A percentile compares a stretch with the other conserved stretches of the same genome.
Evolutionary conservation across 2,888 invertebrate species (phyloP).

Genomic region (Morpho deidamia): DNA sequence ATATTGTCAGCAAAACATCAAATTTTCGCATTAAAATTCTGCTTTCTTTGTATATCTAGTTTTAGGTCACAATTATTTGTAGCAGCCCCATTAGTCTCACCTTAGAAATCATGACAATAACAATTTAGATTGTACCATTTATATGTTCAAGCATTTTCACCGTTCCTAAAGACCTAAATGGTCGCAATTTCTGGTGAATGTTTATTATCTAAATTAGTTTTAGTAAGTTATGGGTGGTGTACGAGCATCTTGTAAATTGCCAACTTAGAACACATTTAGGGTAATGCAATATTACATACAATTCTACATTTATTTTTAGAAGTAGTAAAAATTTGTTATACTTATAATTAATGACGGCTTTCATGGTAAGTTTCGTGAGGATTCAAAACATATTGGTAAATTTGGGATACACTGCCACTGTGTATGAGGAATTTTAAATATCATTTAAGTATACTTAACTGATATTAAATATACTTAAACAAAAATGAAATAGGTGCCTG

Average conservation of each 20-base stretch:
- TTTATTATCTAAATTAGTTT: constrained; percentile 18
- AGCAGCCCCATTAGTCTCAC: not conserved
- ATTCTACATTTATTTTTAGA: too few species aligned
- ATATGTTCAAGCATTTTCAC: constrained; percentile 7
- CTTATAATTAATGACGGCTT: too few species aligned
- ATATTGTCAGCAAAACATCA: too few species aligned
- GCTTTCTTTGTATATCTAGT: not conserved
- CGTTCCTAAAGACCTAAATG: constrained; percentile 31
- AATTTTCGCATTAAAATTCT: not conserved
- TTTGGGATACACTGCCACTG: too few species aligned
- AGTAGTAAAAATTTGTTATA: too few species aligned
- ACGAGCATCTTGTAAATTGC: constrained; percentile 11
- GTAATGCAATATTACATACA: too few species aligned
- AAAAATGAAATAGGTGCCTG: too few species aligned
- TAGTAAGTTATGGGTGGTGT: constrained; percentile 15
- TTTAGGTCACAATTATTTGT: not conserved
- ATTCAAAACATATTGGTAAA: too few species aligned
- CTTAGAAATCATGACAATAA: constrained; percentile 4
- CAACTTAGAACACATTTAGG: constrained; percentile 4
- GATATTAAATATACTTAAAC: too few species aligned
- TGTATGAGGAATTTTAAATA: too few species aligned
- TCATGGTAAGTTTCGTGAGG: too few species aligned
- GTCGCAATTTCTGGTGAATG: constrained; percentile 12
- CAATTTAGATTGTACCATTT: constrained; percentile 8
- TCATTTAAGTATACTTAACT: too few species aligned